Evolutionary conservation across 2,888 invertebrate species (phyloP).

Genomic region (Drosophila anceps): DNA sequence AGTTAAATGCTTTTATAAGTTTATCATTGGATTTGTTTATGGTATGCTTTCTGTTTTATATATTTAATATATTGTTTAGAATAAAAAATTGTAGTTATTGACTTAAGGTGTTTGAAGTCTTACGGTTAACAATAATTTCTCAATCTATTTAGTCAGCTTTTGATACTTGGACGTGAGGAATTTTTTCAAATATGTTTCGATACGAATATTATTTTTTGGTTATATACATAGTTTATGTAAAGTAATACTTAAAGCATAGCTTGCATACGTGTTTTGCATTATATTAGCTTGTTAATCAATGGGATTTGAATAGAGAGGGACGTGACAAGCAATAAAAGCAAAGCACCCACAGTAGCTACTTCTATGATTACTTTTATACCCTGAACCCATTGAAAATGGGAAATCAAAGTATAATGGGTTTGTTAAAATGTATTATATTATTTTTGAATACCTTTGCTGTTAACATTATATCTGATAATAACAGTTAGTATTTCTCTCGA

Average conservation of each 20-base stretch:
- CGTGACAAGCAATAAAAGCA: conserved; percentile 31
- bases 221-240: conserved; percentile 24
- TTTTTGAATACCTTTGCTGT: conserved; percentile 36
- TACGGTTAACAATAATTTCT: conserved; percentile 38
- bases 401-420: no score
- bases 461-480: not conserved
- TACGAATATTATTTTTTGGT: conserved; percentile 9
- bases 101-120: conserved; percentile 38
- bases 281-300: conserved; percentile 19
- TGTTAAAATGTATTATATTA: no score
- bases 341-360: conserved; percentile 38
- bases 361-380: not conserved
- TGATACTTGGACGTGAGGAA: conserved; percentile 84
- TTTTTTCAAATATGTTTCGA: conserved; percentile 29
- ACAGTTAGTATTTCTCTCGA: not conserved
- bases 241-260: conserved; percentile 38
- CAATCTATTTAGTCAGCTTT: conserved; percentile 74
- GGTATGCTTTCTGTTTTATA: conserved; percentile 56
- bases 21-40: conserved; percentile 42
- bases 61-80: conserved; percentile 49
- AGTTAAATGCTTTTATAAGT: conserved; percentile 37
- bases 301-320: not conserved
- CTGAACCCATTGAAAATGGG: no score
- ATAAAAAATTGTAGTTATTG: conserved; percentile 21
- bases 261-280: conserved; percentile 23